phyloP scores from a whole-genome alignment of 2,888 invertebrate species.

The Rosalia funebris region DNA sequence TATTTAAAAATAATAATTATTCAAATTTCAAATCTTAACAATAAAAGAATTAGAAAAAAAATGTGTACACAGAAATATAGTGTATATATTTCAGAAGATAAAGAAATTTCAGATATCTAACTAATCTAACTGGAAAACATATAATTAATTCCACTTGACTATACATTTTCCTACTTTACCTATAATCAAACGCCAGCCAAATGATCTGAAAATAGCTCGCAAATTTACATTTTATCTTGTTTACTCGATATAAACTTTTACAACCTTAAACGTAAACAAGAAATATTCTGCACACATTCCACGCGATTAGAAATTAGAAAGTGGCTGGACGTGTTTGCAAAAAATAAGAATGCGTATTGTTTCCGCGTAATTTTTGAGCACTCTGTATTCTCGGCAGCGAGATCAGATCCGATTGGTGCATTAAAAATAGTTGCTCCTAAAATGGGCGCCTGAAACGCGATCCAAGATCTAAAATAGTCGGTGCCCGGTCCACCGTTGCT shows the following conservation, averaged over 20 bases:
- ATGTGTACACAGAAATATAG: too few relatives aligned
- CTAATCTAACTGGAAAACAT: too few relatives aligned
- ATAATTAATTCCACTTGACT: too few relatives aligned
- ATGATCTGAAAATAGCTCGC: background rate
- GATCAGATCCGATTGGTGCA: slow-evolving; percentile 55
- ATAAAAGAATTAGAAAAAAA: too few relatives aligned
- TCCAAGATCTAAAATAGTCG: slow-evolving; percentile 69
- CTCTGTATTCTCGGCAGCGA: slow-evolving; percentile 12
- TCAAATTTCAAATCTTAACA: too few relatives aligned
- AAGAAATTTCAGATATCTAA: too few relatives aligned
- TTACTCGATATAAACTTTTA: slow-evolving; percentile 4
- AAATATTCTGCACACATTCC: slow-evolving; percentile 1
- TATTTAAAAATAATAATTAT: too few relatives aligned
- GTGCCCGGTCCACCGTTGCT: slow-evolving; percentile 57
- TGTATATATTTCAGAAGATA: too few relatives aligned
- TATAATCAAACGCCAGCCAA: too few relatives aligned
- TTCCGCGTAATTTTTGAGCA: slow-evolving; percentile 7
- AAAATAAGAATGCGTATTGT: slow-evolving; percentile 3
- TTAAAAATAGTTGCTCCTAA: slow-evolving; percentile 72
- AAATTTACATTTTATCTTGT: slow-evolving; percentile 9
- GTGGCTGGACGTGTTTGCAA: background rate
- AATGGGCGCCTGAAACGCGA: slow-evolving; percentile 74
- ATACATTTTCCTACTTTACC: too few relatives aligned
- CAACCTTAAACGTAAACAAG: slow-evolving; percentile 1
- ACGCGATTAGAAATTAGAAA: background rate